A percentile compares a stretch with the other conserved stretches of the same genome.
Evolutionary conservation across 1,140 invertebrate genomes (phyloP).

Genomic region (Leptonema lineaticorne): DNA sequence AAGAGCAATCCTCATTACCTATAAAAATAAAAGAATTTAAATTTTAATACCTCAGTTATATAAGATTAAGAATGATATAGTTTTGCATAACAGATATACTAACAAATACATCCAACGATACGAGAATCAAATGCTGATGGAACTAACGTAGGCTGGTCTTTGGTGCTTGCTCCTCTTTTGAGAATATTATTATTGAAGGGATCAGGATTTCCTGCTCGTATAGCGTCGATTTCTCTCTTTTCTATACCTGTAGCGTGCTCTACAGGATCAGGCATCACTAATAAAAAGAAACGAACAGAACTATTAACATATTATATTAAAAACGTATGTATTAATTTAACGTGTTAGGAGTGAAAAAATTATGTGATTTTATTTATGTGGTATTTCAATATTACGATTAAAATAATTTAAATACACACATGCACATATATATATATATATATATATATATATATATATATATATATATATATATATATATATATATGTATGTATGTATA

Average conservation of each 20-base stretch:
- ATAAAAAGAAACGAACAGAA: neutral
- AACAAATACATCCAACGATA: slow-evolving; percentile 84
- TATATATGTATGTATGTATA: no score
- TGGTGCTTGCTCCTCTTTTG: slow-evolving; percentile 79
- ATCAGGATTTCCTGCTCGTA: slow-evolving; percentile 85
- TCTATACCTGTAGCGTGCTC: slow-evolving; percentile 93
- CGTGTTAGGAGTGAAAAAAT: neutral
- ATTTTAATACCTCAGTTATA: no score
- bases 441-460: neutral
- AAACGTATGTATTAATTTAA: neutral
- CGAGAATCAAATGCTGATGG: slow-evolving; percentile 86
- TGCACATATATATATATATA: neutral
- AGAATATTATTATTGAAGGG: slow-evolving; percentile 83
- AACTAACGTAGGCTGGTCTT: slow-evolving; percentile 84
- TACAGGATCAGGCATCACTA: slow-evolving; percentile 71
- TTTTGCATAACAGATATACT: neutral
- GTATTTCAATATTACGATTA: neutral
- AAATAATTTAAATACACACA: neutral
- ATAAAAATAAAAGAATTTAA: neutral
- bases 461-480: no score
- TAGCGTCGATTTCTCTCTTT: slow-evolving; percentile 82
- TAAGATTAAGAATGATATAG: neutral
- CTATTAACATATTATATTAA: neutral
- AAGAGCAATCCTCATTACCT: slow-evolving; percentile 84
- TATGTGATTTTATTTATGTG: neutral